Base-by-base conservation (phyloP, 2,113 vertebrate genomes). In the Sprattus sprattus region DNA sequence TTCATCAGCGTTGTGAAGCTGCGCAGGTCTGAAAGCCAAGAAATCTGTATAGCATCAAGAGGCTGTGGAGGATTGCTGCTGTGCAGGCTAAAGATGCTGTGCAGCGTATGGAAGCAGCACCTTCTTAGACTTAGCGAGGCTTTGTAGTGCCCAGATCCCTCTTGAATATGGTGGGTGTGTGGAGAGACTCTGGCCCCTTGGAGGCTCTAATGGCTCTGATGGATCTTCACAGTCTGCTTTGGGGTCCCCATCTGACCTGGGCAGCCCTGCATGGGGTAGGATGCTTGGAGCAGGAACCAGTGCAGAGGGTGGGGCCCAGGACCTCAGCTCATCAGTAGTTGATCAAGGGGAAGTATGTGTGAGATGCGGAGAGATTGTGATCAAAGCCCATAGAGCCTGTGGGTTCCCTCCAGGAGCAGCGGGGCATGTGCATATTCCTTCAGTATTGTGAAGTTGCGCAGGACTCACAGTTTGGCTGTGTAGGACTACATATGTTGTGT, bases 241-340 rank as follows among this genome's bases (percentile, higher is more conserved):
- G 7, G 64, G 25, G 64, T 67, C 64, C 64, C n/a, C n/a, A 67
- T 67, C 64, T 67, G 22, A 6, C 57, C 57, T 0, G 22, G 57
- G 4, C 57, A 64, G 57, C 44, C 5, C 60, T 28, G 57, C 64
- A 46, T n/a, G 39, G 28, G 2, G 13, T 20, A 49, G 25, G 25
- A 49, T 52, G 46, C 82, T 32, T 52, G 28, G 47, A n/a, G 20
- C 3, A 25, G 64, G 22, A 2, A 10, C 64, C 90, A 90, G 91
- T 92, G 91, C 91, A 90, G 8, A 90, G 90, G 6, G n/a, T 25
- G n/a, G 92, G 93, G 92, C 94, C 92, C 92, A 93, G 91, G 92
- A 92, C 92, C 92, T 93, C 92, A 92, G 92, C 91, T 90, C 91
- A 52, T 52, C 50, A 52, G 15, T 15, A 52, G 50, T 15, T 10